Evolutionary conservation across 2,797 vertebrate genomes (phyloP), one percentile per base, ranked within the genome.

Genomic region (Hipposideros larvatus): DNA sequence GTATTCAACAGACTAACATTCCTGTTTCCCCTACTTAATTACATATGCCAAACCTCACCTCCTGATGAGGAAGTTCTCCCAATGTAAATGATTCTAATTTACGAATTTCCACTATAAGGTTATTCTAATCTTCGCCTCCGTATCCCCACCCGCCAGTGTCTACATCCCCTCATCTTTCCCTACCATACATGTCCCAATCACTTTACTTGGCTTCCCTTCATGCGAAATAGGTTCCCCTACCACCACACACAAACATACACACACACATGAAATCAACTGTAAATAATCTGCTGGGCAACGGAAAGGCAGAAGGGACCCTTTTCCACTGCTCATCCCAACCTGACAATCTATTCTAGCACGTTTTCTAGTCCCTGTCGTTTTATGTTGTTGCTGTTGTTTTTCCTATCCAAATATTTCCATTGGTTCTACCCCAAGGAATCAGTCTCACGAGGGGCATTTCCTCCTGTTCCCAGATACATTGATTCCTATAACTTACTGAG

Each of bases 231-330:
- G 19, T 77, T 75, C 80, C 66, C 89, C 57, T 92, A 90, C 10
- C 34, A 85, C 37, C 18, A 57, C 8, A 83, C 31, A 84, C n/a
- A 7, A 11, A 28, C 43, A 46, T 18, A 55, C 7, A 77, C 46
- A 70, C 21, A 53, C 28, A 89, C 51, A 86, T 37, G 37, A 16
- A 79, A 59, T 61, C 68, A 77, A 94, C 57, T 86, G 26, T 71
- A 95, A 96, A 96, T 70, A 92, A 92, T 51, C 71, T 51, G 31
- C 78, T 55, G 77, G n/a, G 37, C n/a, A 94, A 92, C 5, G 78
- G 87, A 90, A 85, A 85, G 80, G 53, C 95, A 74, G 57, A 95
- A 87, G 59, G 24, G 57, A 18, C 37, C 63, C 89, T 93, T 37
- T 61, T 86, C n/a, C 61, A 84, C 77, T 71, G 9, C 87, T 88